These are phyloP conservation scores for Trematocara variabile DNA, from an alignment of 2,113 vertebrate species.

Conservation along the genomic window DNA sequence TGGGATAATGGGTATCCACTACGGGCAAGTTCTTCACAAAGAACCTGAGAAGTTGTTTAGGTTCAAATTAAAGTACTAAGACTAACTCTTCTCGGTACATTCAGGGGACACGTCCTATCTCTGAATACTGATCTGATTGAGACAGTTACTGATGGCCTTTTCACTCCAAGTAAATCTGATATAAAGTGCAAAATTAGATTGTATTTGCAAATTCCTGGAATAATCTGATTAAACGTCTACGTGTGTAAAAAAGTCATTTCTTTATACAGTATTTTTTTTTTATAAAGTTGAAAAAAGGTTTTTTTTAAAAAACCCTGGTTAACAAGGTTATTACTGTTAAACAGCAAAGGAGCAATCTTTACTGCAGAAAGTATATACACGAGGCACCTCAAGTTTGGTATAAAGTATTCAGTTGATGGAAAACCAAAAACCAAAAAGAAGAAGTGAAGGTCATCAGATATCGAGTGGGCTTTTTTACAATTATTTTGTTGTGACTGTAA, in stretches of 20 bases:
- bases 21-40: conserved; percentile 44
- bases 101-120: conserved; percentile 43
- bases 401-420: conserved; percentile 65
- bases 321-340: conserved; percentile 68
- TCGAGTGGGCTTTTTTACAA: not conserved
- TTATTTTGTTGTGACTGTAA: not conserved
- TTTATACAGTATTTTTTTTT: conserved; percentile 67
- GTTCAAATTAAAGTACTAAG: conserved; percentile 26
- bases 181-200: conserved; percentile 82
- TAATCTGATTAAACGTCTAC: conserved; percentile 52
- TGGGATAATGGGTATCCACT: conserved; percentile 7
- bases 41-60: conserved; percentile 53
- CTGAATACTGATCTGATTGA: conserved; percentile 33
- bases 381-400: conserved; percentile 78
- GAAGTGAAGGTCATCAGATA: conserved; percentile 18
- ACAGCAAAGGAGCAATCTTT: conserved; percentile 60
- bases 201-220: conserved; percentile 80
- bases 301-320: conserved; percentile 64
- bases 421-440: not conserved
- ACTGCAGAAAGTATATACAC: conserved; percentile 74
- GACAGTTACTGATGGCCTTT: conserved; percentile 53
- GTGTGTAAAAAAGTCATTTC: conserved; percentile 72
- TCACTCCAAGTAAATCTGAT: conserved; percentile 60
- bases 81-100: conserved; percentile 55
- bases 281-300: conserved; percentile 67